These are phyloP conservation scores for Actenoides hombroni DNA, from an alignment of 2,113 vertebrate species.

Conservation along the genomic window DNA sequence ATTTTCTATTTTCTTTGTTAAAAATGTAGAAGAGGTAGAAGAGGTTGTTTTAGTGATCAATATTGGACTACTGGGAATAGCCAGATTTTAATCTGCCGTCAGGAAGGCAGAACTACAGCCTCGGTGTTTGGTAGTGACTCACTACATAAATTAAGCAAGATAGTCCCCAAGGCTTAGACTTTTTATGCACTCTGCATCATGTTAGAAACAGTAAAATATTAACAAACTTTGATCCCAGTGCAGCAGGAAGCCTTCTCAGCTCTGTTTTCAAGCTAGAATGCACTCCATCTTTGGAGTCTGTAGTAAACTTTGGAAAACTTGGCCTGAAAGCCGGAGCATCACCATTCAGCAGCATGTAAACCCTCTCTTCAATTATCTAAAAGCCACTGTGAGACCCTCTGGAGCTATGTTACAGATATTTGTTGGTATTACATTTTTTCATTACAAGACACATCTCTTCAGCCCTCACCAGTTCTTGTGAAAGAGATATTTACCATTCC, in stretches of 20 bases:
- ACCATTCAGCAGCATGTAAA: constrained; percentile 3
- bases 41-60: neutral
- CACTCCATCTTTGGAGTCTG: neutral
- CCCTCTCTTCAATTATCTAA: constrained; percentile 24
- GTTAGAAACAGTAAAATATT: constrained; percentile 60
- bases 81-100: neutral
- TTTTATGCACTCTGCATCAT: neutral
- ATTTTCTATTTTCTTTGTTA: constrained; percentile 16
- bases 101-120: neutral
- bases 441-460: neutral
- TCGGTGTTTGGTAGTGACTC: constrained; percentile 9
- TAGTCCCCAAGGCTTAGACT: constrained; percentile 1
- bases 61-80: neutral
- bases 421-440: neutral
- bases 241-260: neutral
- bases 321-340: neutral
- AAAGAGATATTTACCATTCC: neutral
- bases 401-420: neutral
- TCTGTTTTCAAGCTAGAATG: constrained; percentile 40
- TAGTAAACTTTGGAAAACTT: constrained; percentile 33
- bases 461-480: neutral
- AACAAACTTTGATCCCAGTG: constrained; percentile 39
- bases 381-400: neutral
- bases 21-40: constrained; percentile 3
- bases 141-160: constrained; percentile 37